These are phyloP conservation scores for Troglohyphantes excavatus DNA, from an alignment of 2,888 invertebrate species.

Conservation along the genomic window DNA sequence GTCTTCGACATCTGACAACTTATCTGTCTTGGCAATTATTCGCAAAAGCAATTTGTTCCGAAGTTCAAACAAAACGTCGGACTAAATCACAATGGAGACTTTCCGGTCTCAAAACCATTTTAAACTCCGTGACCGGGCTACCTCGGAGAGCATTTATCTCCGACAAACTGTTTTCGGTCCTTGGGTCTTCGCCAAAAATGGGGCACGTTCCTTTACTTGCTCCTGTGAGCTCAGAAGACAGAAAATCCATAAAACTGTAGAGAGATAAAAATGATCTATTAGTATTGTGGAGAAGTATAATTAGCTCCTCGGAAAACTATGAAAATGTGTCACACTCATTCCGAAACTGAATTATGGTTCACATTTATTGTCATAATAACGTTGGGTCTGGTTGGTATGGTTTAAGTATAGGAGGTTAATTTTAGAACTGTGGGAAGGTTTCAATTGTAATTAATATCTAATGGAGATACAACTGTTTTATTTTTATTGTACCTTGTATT, in stretches of 20 bases:
- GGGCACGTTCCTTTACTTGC: neutral
- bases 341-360: neutral
- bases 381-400: neutral
- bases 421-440: neutral
- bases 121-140: constrained; percentile 11
- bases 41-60: constrained; percentile 3
- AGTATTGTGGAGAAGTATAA: constrained; percentile 15
- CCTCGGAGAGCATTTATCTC: constrained; percentile 35
- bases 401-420: no score
- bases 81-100: constrained; percentile 25
- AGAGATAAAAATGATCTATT: constrained; percentile 36
- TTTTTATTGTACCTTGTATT: no score
- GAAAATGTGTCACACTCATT: constrained; percentile 9
- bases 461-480: neutral
- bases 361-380: neutral
- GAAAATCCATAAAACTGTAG: constrained; percentile 17
- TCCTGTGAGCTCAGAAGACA: neutral
- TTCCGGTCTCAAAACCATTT: constrained; percentile 10
- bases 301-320: neutral
- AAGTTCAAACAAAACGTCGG: neutral
- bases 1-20: neutral
- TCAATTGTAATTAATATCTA: neutral
- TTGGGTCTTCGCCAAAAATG: constrained; percentile 27
- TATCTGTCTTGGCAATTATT: constrained; percentile 3
- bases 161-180: constrained; percentile 20